These are phyloP conservation scores for Acanthoscelides obtectus DNA, from an alignment of 2,888 invertebrate species.

Conservation along the genomic window DNA sequence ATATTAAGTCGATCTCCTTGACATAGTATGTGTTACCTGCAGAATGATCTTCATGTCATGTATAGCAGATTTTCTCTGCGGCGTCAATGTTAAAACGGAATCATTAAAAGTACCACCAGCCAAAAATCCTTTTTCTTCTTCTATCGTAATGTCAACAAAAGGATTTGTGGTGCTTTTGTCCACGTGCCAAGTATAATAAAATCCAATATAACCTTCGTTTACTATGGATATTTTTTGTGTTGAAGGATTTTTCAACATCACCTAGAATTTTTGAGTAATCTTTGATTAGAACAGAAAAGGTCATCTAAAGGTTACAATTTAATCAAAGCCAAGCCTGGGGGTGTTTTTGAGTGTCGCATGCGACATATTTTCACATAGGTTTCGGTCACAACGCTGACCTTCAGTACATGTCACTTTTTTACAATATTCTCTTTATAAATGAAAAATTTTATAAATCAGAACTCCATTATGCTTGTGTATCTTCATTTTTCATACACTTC, in stretches of 20 bases:
- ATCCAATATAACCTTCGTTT: conserved; percentile 25
- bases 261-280: conserved; percentile 8
- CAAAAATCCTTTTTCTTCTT: conserved; percentile 23
- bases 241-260: conserved; percentile 14
- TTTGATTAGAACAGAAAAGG: too few species aligned
- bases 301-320: too few species aligned
- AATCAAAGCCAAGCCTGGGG: too few species aligned
- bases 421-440: too few species aligned
- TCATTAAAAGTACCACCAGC: conserved; percentile 7
- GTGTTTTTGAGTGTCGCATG: too few species aligned
- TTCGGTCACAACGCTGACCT: too few species aligned
- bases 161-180: conserved; percentile 17
- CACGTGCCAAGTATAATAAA: conserved; percentile 24
- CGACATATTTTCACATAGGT: too few species aligned
- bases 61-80: conserved; percentile 15
- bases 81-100: conserved; percentile 13
- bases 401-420: too few species aligned
- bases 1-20: too few species aligned
- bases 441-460: too few species aligned
- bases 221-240: conserved; percentile 16
- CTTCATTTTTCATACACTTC: too few species aligned
- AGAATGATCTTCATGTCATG: conserved; percentile 22
- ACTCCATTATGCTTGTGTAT: too few species aligned
- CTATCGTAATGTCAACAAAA: conserved; percentile 16
- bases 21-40: conserved; percentile 19